phyloP scores from a whole-genome alignment of 2,797 vertebrate species.

The Manis crassicaudata region DNA sequence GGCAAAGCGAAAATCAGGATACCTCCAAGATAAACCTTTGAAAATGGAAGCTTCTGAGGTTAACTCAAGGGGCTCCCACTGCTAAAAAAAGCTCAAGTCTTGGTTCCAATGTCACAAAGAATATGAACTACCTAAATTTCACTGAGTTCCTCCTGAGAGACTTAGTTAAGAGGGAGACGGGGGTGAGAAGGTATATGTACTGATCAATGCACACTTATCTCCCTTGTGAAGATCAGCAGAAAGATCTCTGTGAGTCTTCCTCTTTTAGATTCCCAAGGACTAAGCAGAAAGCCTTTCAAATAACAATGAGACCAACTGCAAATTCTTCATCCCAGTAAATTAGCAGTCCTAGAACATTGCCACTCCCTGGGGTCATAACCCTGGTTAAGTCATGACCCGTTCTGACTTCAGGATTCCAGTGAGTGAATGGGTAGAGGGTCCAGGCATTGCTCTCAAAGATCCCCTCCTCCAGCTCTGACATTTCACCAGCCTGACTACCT shows the following conservation, averaged over 20 bases:
- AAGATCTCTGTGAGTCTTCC: background rate
- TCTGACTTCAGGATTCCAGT: background rate
- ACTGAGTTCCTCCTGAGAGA: background rate
- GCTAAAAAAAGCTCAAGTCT: background rate
- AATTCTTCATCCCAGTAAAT: background rate
- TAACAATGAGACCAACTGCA: background rate
- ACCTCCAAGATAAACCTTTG: background rate
- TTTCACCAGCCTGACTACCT: background rate
- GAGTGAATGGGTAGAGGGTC: background rate
- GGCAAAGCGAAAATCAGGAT: background rate
- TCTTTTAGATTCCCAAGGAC: background rate
- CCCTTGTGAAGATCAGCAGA: background rate
- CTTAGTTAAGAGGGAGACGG: background rate
- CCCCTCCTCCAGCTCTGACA: background rate
- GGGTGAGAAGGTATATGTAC: background rate
- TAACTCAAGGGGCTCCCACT: background rate
- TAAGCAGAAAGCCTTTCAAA: background rate
- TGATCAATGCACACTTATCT: background rate
- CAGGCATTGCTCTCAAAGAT: background rate
- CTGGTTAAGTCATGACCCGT: fast-evolving
- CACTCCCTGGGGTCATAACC: background rate
- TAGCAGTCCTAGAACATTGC: background rate
- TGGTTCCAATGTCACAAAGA: background rate
- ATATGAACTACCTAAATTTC: background rate
- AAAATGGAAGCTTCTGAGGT: background rate